Evolutionary conservation across 2,113 vertebrate genomes (phyloP).

Genomic region (Scomber japonicus): DNA sequence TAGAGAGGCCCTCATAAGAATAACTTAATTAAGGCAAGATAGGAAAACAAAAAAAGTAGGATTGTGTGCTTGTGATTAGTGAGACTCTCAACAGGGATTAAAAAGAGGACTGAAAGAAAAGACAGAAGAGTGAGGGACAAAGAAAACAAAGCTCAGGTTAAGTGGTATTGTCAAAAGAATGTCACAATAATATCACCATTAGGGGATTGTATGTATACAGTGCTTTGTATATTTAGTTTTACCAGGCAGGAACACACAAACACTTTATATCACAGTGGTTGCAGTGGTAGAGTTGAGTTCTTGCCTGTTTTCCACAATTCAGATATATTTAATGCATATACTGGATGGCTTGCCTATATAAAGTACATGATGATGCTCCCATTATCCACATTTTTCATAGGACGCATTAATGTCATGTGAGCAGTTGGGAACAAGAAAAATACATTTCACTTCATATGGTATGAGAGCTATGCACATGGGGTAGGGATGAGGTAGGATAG

Average conservation of each 20-base stretch:
- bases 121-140: background rate
- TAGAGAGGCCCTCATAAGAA: slow-evolving; percentile 5
- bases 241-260: background rate
- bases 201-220: slow-evolving; percentile 2
- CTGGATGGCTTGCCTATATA: slow-evolving; percentile 14
- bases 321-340: slow-evolving; percentile 12
- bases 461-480: slow-evolving; percentile 21
- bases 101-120: background rate
- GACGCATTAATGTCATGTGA: slow-evolving; percentile 20
- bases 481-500: background rate
- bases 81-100: slow-evolving; percentile 36
- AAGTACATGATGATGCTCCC: slow-evolving; percentile 38
- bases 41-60: slow-evolving; percentile 18
- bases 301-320: slow-evolving; percentile 30
- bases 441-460: slow-evolving; percentile 50
- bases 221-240: background rate
- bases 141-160: slow-evolving; percentile 29
- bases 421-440: slow-evolving; percentile 45
- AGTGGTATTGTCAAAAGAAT: slow-evolving; percentile 37
- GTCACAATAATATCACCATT: slow-evolving; percentile 28
- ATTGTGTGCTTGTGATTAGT: slow-evolving; percentile 21
- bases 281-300: background rate
- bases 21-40: slow-evolving; percentile 40
- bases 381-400: slow-evolving; percentile 22
- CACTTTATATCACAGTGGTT: background rate